Conservation (phyloP, 1,140 invertebrate genomes). For the Nephila pilipes region DNA sequence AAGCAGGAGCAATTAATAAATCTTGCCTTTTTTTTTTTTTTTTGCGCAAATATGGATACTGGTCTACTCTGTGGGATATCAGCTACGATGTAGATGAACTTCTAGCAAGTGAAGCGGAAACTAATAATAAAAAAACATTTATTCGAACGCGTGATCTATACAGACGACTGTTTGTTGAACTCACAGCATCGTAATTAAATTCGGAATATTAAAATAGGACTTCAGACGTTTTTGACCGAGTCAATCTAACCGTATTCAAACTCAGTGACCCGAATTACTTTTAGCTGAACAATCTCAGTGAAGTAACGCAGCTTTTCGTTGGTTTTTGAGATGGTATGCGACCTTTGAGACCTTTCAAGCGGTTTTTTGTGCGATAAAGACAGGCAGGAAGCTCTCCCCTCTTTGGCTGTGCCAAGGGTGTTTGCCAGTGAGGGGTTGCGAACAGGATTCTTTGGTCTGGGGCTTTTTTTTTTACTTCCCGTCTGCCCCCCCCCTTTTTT, state of each 20-base stretch:
- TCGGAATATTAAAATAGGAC: not conserved
- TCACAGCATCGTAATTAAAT: not conserved
- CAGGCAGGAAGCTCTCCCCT: not conserved
- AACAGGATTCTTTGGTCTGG: not conserved
- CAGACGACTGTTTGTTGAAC: not conserved
- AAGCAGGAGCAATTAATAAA: slow-evolving; percentile 34
- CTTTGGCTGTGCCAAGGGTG: not conserved
- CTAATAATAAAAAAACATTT: too few species aligned
- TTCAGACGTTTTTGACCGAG: not conserved
- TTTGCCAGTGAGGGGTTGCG: not conserved
- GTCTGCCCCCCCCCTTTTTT: not conserved
- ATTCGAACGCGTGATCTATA: too few species aligned
- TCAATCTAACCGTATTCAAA: not conserved
- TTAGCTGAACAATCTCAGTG: not conserved
- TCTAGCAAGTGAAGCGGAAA: not conserved
- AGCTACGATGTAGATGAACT: not conserved
- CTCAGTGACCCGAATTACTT: slow-evolving; percentile 9
- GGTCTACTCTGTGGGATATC: not conserved
- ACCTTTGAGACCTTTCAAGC: not conserved
- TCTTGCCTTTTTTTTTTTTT: not conserved
- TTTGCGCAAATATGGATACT: not conserved
- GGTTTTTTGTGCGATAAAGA: slow-evolving; percentile 34
- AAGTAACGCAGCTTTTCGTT: not conserved
- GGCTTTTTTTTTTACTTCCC: not conserved
- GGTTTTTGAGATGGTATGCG: slow-evolving; percentile 10